Base-by-base conservation (phyloP, 2,797 vertebrate genomes). In the Gastrophryne carolinensis region DNA sequence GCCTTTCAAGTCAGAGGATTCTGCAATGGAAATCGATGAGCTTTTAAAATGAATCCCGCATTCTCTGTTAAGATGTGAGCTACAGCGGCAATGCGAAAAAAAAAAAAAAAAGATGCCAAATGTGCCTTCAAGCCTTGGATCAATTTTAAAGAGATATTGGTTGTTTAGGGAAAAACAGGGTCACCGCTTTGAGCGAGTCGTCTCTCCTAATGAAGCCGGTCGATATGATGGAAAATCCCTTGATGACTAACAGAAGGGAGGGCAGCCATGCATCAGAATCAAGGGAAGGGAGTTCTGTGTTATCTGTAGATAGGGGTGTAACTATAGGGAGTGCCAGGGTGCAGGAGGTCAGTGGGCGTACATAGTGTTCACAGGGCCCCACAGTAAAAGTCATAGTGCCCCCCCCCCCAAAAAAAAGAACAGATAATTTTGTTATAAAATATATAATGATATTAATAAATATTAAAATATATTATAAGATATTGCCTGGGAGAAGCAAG, bases 1-100 rank as follows among this genome's bases (percentile, higher is more conserved):
- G 21, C 26, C 6, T 26, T 19, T 62, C 58, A 62, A 62, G 35
- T 34, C 34, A 41, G n/a, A n/a, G 41, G 15, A 62, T 41, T 24
- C 15, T 23, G 27, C 58, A 62, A 62, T 26, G 35, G 41, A 62
- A 62, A 62, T 62, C 58, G 27, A 41, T 62, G 58, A 23, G 19
- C 34, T 24, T 10, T 61, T 61, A 61, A 61, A 37, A 61, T 35
- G 19, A 37, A 17, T 61, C 57, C 9, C 11, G 57, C 17, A 56
- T 56, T 11, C 21, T 56, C 5, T 30, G 15, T 29, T 27, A 56
- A 41, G 35, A 34, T 8, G 6, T 15, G 11, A 11, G 17, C 13
- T 23, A 39, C 3, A 15, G 17, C 34, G 21, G 41, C 11, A 39
- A 24, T 39, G 39, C 15, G 13, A 26, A 15, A 11, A 62, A 15